Conservation (phyloP, 2,113 vertebrate species). For the Neoarius graeffei region DNA sequence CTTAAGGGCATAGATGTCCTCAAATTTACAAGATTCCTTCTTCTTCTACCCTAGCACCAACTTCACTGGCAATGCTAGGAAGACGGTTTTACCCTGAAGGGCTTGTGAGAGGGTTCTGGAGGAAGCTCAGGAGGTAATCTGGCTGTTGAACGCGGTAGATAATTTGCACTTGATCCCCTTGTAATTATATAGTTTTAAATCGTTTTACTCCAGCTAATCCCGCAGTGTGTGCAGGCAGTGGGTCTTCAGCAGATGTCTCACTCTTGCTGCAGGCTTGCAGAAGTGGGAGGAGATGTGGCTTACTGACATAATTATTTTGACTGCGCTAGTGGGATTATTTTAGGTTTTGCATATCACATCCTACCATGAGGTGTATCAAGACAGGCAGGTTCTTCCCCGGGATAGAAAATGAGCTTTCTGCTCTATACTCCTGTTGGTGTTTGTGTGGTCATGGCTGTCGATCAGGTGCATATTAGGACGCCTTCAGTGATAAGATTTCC, state of each 20-base stretch:
- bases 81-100: slow-evolving; percentile 42
- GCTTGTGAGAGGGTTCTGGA: slow-evolving; percentile 60
- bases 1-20: slow-evolving; percentile 85
- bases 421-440: background rate
- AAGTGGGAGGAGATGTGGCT: slow-evolving; percentile 59
- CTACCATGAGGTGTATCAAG: slow-evolving; percentile 61
- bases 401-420: slow-evolving; percentile 36
- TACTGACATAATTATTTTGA: slow-evolving; percentile 70
- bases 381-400: slow-evolving; percentile 44
- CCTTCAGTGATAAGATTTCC: background rate
- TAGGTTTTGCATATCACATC: slow-evolving; percentile 64
- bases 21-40: slow-evolving; percentile 90
- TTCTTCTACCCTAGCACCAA: slow-evolving; percentile 71
- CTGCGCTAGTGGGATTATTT: slow-evolving; percentile 61
- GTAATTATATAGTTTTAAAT: slow-evolving; percentile 89
- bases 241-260: slow-evolving; percentile 61
- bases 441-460: background rate
- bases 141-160: slow-evolving; percentile 82
- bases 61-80: background rate
- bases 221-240: slow-evolving; percentile 57
- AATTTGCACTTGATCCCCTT: slow-evolving; percentile 88
- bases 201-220: slow-evolving; percentile 85
- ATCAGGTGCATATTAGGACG: background rate
- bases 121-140: slow-evolving; percentile 78
- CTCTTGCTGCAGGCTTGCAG: slow-evolving; percentile 54